Base-by-base conservation (phyloP, 2,797 vertebrate species). In the Epinephelus coioides region DNA sequence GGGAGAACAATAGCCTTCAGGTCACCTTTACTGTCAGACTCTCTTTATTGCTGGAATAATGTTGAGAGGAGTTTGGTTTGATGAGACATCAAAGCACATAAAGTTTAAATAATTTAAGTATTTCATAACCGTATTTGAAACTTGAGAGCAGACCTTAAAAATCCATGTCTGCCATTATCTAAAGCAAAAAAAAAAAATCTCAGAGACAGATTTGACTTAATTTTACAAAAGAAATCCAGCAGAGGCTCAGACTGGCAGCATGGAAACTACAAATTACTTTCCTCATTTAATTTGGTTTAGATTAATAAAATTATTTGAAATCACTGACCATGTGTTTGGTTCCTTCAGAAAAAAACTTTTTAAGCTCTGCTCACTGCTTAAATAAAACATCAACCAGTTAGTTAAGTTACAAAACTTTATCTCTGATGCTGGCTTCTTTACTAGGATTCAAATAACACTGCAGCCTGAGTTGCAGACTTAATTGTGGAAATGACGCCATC, bases 1-100 rank as follows among this genome's bases (percentile, higher is more conserved):
- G 50, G 49, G 73, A 83, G 80, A 85, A 78, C 67, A 69, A 70
- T 59, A 82, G 79, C 64, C 76, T 77, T 40, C 51, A 23, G 72
- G 81, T 92, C 87, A 92, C 88, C 87, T 91, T 83, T 81, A 74
- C 90, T 87, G 89, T 83, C 89, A 88, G 49, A 69, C 19, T 75
- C 57, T 34, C 56, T 75, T 65, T 64, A 75, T 66, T 69, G 78
- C 73, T 59, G 34, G 59, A 57, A 62, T 67, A 61, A 69, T 74
- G 65, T 69, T 78, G 46, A 68, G 67, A 70, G 30, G 56, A 73
- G 57, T 68, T 85, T 21, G 55, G 64, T 85, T 85, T 89, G 89
- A 87, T 86, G 82, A 76, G 19, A 77, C 82, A 76, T 86, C 84
- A 92, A 88, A 86, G 84, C 44, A 9, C 25, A 43, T 19, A 21